These are phyloP conservation scores for Antitype chi DNA, from an alignment of 2,888 invertebrate species.

Conservation along the genomic window DNA sequence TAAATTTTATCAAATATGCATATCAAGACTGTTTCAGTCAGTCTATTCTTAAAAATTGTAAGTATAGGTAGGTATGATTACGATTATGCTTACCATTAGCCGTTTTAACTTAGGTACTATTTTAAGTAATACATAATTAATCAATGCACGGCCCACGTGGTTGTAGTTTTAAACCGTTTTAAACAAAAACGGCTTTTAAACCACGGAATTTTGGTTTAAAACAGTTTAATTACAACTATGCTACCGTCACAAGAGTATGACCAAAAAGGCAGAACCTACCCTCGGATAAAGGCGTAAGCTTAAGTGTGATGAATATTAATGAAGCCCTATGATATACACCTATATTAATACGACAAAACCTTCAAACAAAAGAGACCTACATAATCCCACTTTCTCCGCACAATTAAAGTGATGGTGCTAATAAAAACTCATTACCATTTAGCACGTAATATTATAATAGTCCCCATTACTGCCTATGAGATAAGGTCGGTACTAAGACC, in stretches of 20 bases:
- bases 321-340: background rate
- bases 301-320: constrained; percentile 19
- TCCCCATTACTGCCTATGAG: constrained; percentile 53
- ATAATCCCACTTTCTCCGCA: background rate
- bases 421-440: constrained; percentile 59
- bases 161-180: no score
- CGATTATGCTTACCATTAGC: no score
- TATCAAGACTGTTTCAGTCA: no score
- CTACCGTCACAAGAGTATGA: background rate
- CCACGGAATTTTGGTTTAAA: no score
- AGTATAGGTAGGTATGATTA: no score
- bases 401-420: constrained; percentile 46
- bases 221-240: no score
- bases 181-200: no score
- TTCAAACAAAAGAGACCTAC: constrained; percentile 23
- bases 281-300: background rate
- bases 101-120: no score
- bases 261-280: background rate
- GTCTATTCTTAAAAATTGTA: no score
- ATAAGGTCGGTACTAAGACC: constrained; percentile 59
- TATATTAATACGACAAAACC: constrained; percentile 4
- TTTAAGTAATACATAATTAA: no score
- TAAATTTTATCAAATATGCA: no score
- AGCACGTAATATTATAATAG: constrained; percentile 59
- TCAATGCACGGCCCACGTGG: no score